Conservation (phyloP, 2,888 invertebrate species). For the Aphidius colemani region DNA sequence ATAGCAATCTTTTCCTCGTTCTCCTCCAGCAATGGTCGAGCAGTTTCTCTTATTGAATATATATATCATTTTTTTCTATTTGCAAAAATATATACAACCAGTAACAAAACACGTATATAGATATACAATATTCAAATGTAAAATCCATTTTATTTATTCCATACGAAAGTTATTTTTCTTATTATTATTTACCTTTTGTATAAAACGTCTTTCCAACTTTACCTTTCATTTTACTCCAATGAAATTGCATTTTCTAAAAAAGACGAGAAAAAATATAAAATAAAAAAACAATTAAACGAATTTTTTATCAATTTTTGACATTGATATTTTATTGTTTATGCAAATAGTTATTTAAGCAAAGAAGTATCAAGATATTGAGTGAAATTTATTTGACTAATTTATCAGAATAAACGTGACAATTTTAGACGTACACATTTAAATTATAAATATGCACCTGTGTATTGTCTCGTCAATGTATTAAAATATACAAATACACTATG, state of each 20-base stretch:
- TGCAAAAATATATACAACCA: neutral
- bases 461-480: slow-evolving; percentile 9
- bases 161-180: neutral
- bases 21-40: slow-evolving; percentile 13
- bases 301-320: neutral
- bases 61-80: slow-evolving; percentile 7
- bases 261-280: neutral
- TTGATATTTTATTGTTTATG: no score
- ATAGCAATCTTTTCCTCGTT: slow-evolving; percentile 6
- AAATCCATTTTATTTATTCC: slow-evolving; percentile 15
- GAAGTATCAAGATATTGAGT: no score
- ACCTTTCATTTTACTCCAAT: neutral
- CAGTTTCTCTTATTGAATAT: neutral
- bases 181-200: neutral
- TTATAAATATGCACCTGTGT: slow-evolving; percentile 6
- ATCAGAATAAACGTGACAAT: no score
- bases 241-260: neutral
- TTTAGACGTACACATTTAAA: neutral
- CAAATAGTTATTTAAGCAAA: no score
- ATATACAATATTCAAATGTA: slow-evolving; percentile 10
- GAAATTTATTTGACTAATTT: no score
- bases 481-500: slow-evolving; percentile 1
- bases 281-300: slow-evolving; percentile 8
- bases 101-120: slow-evolving; percentile 11
- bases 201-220: neutral